Base-by-base conservation (phyloP, 2,888 invertebrate genomes). In the Frankliniella intonsa region DNA sequence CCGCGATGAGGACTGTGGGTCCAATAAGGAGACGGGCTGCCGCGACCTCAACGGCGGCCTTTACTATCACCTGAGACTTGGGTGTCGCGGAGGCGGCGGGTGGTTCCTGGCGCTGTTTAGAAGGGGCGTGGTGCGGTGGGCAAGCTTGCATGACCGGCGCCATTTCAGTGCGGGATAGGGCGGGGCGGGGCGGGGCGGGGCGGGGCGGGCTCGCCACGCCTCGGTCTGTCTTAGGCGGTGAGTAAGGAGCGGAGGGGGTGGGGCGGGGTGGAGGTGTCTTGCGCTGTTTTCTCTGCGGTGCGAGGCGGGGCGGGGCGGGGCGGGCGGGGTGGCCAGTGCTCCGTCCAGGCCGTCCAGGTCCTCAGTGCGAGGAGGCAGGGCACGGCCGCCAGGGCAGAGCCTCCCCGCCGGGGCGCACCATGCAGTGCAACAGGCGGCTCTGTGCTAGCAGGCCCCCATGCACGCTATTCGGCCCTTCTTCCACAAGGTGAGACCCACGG, bases 121-220 rank as follows among this genome's bases (percentile, higher is more conserved):
- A 14, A 17, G 55, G 55, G 55, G 55, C 55, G 55, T 17, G 62
- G 55, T 7, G 62, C 69, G 11, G 10, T 22, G 22, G 14, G 62
- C 12, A 62, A 14, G 69, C 22, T 76, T 22, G 69, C 69, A 76
- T 76, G 69, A 76, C 69, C 69, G 22, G 69, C 22, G 69, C 69
- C 69, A 76, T 25, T 76, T 25, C n/a, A 3, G 55, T 17, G 55
- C 69, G 22, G 65, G 65, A 22, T 22, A 22, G 62, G 82, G 82
- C 80, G 84, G 85, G 85, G 79, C 80, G 69, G 80, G 69, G 76
- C 51, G 82, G 80, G 82, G 83, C 80, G 84, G 25, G 79, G 80
- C 69, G 80, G 69, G 81, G 79, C 81, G 82, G 81, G 82, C 80
- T 81, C 81, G 69, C 80, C 80, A 14, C 81, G 81, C 81, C 81